Base-by-base conservation (phyloP, 2,888 invertebrate species). In the Lydus trimaculatus region DNA sequence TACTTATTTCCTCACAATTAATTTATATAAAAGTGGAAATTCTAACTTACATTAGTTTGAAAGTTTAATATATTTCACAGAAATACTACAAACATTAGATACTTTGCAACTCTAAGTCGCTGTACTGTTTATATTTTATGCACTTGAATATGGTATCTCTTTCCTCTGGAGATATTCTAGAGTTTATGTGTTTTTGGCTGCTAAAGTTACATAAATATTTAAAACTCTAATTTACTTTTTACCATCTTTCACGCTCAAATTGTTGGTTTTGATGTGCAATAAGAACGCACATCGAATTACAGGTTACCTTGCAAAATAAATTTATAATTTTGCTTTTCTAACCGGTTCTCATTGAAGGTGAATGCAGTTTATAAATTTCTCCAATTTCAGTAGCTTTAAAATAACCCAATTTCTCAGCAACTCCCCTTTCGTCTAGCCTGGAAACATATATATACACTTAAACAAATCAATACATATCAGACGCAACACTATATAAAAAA, bases 201-300 rank as follows among this genome's bases (percentile, higher is more conserved):
- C 64, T 68, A 67, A 66, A 72, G 69, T 69, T 72, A 61, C 61
- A 69, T 72, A 67, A 72, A 72, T 72, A 67, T 72, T 72, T 72
- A 64, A 72, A 58, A 67, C 65, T 72, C 69, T 72, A 72, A 72
- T 72, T 72, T 70, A 66, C 70, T 70, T 70, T 66, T 70, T 64
- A 58, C 66, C 59, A n/a, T 52, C 17, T 39, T 63, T 64, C 62
- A 64, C 66, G 39, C 59, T 66, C 66, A 70, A 70, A 66, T 66
- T 70, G 66, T 39, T 58, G 58, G 58, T 61, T 60, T 61, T 70
- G 66, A 66, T 64, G 70, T 58, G 64, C 56, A 56, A 56, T 56
- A 56, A 25, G 56, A 28, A 56, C 56, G 56, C 28, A 56, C 56
- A 2, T 11, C 20, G 11, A 48, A 48, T 23, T 48, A 48, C 48